Conservation (phyloP, 2,113 vertebrate species). For the Clarias magur region DNA sequence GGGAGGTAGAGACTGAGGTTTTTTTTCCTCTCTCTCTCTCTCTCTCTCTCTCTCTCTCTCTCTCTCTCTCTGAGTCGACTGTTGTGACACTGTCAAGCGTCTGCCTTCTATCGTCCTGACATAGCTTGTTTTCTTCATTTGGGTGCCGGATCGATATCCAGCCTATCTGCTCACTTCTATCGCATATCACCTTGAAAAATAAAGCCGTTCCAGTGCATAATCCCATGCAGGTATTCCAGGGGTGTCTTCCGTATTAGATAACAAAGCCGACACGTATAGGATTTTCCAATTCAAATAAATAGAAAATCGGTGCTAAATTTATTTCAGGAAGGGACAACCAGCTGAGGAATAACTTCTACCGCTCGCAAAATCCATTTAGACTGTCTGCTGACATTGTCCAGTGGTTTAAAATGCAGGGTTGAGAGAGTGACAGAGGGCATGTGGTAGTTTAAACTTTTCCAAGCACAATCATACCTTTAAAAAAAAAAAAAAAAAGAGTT, state of each 20-base stretch:
- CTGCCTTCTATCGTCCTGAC: constrained; percentile 48
- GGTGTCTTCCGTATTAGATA: not conserved
- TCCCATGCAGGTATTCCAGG: not conserved
- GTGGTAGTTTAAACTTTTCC: not conserved
- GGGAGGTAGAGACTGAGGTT: constrained; percentile 25
- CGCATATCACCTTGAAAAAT: constrained; percentile 28
- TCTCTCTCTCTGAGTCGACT: constrained; percentile 16
- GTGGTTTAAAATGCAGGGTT: not conserved
- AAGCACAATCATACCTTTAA: constrained; percentile 13
- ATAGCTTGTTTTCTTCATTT: constrained; percentile 45
- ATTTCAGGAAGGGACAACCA: not conserved
- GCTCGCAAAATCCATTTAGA: constrained; percentile 8
- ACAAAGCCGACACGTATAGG: not conserved
- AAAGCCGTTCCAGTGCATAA: not conserved
- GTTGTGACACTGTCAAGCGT: constrained; percentile 50
- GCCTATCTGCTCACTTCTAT: constrained; percentile 29
- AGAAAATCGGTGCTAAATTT: not conserved
- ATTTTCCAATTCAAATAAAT: not conserved
- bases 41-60: too few species aligned
- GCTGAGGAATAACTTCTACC: not conserved
- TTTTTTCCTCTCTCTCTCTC: not conserved
- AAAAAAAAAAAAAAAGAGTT: constrained; percentile 3
- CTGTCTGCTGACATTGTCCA: not conserved
- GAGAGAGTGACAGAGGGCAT: not conserved
- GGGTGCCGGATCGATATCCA: constrained; percentile 47